Evolutionary conservation across 1,140 invertebrate genomes (phyloP), one percentile per base, ranked within the genome.

Genomic region (Brachionus manjavacas): DNA sequence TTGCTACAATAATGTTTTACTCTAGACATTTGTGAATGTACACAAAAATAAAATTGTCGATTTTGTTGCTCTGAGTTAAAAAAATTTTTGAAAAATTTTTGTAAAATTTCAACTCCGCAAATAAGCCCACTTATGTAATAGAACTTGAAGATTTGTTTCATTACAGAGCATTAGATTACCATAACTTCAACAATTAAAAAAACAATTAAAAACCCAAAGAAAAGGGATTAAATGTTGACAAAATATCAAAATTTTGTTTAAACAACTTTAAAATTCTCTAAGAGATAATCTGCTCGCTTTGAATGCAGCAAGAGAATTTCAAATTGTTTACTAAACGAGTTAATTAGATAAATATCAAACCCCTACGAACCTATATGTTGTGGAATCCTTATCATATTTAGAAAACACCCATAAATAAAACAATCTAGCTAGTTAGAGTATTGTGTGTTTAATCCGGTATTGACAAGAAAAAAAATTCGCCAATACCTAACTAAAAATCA

Each of bases 301-400:
- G 52, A 60, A 60, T 60, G 52, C n/a, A 20, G 20, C 16, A 8
- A 60, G 52, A 20, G 52, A 60, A 60, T 72, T 39, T 72, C 31
- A 41, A 20, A 35, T 72, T 72, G 68, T 72, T 72, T 39, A 72
- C 68, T 41, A 43, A 72, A 72, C 68, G 68, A 72, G 68, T 41
- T 72, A 72, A 72, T 72, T 72, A 72, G 68, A 72, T 72, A 72
- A 72, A 72, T 72, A 72, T 72, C 68, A 72, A 72, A 72, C 3
- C 68, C 39, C 39, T 72, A 39, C 31, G 41, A 39, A n/a, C n/a
- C 7, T 39, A 16, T 39, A 39, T 20, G 31, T 39, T 41, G 68
- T 31, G 68, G 68, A 72, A 72, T 72, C 68, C 68, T 72, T 72
- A 72, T 72, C 68, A 72, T 72, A 72, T 72, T 72, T 72, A 41